Conservation (phyloP, 2,797 vertebrate genomes). For the Protosalanx chinensis region DNA sequence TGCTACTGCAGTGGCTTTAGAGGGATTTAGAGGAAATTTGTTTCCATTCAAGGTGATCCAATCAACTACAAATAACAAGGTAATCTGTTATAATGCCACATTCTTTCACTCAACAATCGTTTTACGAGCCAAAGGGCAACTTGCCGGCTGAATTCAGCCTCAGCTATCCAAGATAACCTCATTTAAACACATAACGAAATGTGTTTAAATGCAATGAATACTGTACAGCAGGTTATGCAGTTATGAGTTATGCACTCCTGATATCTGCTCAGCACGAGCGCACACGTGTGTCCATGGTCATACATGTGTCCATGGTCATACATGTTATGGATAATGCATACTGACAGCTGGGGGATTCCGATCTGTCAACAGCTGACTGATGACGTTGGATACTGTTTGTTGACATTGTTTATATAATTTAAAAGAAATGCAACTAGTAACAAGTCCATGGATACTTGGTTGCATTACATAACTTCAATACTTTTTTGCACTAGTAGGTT, state of each 20-base stretch:
- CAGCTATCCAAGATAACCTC: neutral
- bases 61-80: slow-evolving; percentile 29
- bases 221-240: too few relatives aligned
- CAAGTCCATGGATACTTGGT: neutral
- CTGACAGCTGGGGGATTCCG: neutral
- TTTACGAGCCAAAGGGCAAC: slow-evolving; percentile 5
- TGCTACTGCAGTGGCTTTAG: slow-evolving; percentile 15
- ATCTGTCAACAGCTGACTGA: neutral
- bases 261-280: too few relatives aligned
- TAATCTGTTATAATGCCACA: slow-evolving; percentile 24
- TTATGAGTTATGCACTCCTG: too few relatives aligned
- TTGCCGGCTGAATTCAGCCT: neutral
- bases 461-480: slow-evolving; percentile 8
- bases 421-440: neutral
- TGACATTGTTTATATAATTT: neutral
- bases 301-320: too few relatives aligned
- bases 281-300: too few relatives aligned
- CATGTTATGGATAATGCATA: neutral
- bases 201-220: too few relatives aligned
- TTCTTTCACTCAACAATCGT: slow-evolving; percentile 6
- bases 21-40: slow-evolving; percentile 3
- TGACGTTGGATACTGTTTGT: neutral
- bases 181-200: too few relatives aligned
- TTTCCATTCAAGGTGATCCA: slow-evolving; percentile 22
- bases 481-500: neutral